Evolutionary conservation across 30 jellyfish, hydroid and myxozoan species (phyloP), one percentile per base, ranked within the genome.

Genomic region (Chironex yamaguchii): DNA sequence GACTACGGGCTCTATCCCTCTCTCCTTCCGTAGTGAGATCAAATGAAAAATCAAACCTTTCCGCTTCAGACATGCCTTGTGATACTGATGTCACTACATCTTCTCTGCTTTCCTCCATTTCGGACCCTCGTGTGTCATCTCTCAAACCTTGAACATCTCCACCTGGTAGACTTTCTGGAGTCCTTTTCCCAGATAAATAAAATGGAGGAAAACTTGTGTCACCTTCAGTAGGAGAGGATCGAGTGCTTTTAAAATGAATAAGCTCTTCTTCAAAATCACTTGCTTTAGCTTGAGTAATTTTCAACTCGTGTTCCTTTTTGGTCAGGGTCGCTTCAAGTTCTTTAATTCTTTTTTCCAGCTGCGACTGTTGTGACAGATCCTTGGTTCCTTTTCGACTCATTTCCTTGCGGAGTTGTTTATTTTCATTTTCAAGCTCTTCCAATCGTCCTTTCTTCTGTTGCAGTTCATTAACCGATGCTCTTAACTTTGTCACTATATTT

Each of bases 281-380:
- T 17, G 17, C 9, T 42, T 42, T 42, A 17, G 58, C 58, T 6
- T 42, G 58, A 9, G 17, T 42, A 42, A 17, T 6, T 9, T 9
- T 17, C 9, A 42, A 9, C 17, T 42, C 13, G 9, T 9, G 9
- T 42, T 42, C 58, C 17, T 42, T 42, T 42, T 42, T 42, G 9
- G 58, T 42, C 9, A 42, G 58, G 13, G 17, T 6, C 13, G 58
- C 58, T 17, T 42, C 58, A 42, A 42, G 95, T 69, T 85, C 89
- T 28, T 49, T 52, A 0, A 85, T 36, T 49, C 63, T 85, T 50
- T 58, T 65, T 27, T 35, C 78, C 0, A 85, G 76, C 25, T 67
- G 62, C 22, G 35, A 89, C 9, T 49, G 51, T 6, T 28, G 25
- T n/a, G 52, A 9, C 0, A 25, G 67, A 23, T 66, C 22, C 54